Percentiles rank a stretch among this genome's conserved stretches.
Conservation (phyloP, 2,888 invertebrate species). For the Leptinotarsa juncta region DNA sequence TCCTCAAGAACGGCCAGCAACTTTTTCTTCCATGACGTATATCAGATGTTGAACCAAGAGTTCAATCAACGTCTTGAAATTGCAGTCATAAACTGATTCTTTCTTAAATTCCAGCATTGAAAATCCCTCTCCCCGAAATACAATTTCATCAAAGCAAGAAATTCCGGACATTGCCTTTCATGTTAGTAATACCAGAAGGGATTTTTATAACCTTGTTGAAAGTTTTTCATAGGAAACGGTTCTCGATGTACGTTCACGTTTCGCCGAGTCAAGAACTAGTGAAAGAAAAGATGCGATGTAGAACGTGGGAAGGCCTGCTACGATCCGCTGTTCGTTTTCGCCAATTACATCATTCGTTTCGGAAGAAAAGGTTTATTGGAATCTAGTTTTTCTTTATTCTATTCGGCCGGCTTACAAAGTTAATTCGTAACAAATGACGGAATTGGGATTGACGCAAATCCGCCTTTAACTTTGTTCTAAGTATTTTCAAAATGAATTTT, state of each 20-base stretch:
- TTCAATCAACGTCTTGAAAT: neutral
- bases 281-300: neutral
- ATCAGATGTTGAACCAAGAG: neutral
- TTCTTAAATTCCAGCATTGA: neutral
- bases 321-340: constrained; percentile 17
- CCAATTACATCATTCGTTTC: constrained; percentile 17
- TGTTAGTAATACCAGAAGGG: constrained; percentile 21
- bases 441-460: neutral
- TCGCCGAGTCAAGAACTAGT: neutral
- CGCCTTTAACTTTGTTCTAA: neutral
- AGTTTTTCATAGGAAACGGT: constrained; percentile 10
- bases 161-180: constrained; percentile 15
- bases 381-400: constrained; percentile 12
- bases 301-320: neutral
- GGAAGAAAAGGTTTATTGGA: constrained; percentile 18
- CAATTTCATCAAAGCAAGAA: neutral
- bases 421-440: neutral
- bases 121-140: neutral
- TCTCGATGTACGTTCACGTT: constrained; percentile 5
- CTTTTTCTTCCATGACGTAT: neutral
- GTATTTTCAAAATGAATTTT: too few species aligned
- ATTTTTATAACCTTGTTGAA: constrained; percentile 23
- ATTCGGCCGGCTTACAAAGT: neutral
- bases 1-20: neutral
- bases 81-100: neutral